Percentiles rank a stretch among this genome's conserved stretches.
Evolutionary conservation across 2,888 invertebrate genomes (phyloP).

Genomic region (Muschampia plurimacula): DNA sequence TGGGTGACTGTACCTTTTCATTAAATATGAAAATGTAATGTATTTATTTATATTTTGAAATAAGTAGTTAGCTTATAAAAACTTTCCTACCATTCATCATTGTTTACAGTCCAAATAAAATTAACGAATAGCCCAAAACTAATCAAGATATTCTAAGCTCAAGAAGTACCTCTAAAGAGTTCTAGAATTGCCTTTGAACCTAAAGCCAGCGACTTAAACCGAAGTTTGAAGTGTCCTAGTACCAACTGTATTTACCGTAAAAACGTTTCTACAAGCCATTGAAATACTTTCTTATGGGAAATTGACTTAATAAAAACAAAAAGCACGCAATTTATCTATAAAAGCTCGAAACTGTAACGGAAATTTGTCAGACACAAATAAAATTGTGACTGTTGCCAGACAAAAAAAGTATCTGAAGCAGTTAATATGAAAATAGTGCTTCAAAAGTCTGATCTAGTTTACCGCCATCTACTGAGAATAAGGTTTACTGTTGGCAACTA

Average conservation of each 20-base stretch:
- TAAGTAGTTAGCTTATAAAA: no score
- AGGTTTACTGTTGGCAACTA: neutral
- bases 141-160: no score
- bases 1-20: no score
- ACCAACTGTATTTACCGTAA: constrained; percentile 16
- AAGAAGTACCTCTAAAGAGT: neutral
- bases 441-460: neutral
- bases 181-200: neutral
- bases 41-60: no score
- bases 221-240: constrained; percentile 8
- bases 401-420: neutral
- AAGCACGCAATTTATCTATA: constrained; percentile 6
- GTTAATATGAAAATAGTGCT: neutral
- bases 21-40: no score
- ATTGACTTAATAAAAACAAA: neutral
- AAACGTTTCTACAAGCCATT: constrained; percentile 18
- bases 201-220: neutral
- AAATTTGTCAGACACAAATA: constrained; percentile 5
- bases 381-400: neutral
- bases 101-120: no score
- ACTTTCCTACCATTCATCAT: no score
- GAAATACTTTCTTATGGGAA: constrained; percentile 26
- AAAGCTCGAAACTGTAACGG: neutral
- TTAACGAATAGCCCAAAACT: no score
- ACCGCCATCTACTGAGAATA: neutral